Evolutionary conservation across 2,797 vertebrate genomes (phyloP).

Genomic region (Dallia pectoralis): DNA sequence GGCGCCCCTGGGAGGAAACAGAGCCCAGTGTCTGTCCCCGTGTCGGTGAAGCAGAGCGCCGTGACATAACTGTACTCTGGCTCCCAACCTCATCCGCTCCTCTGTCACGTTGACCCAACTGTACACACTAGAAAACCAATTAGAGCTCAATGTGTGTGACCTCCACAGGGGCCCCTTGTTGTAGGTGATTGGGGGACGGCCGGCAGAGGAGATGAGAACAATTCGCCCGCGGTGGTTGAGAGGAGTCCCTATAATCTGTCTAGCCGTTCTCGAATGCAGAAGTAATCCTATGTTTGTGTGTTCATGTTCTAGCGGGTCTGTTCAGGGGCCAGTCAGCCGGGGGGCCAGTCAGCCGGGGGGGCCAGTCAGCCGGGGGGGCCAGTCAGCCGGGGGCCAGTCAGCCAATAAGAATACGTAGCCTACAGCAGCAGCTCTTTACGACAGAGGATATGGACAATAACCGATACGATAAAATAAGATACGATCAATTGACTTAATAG

Average conservation of each 20-base stretch:
- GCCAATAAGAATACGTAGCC: slow-evolving; percentile 63
- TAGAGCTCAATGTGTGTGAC: neutral
- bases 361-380: neutral
- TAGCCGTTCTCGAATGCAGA: neutral
- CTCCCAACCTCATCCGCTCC: slow-evolving; percentile 3
- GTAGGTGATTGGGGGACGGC: neutral
- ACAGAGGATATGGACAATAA: too few species aligned
- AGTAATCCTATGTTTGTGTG: slow-evolving; percentile 3
- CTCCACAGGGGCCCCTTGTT: neutral
- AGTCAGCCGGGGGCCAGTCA: neutral
- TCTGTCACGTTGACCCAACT: slow-evolving; percentile 6
- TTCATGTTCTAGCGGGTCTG: neutral
- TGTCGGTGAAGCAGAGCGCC: neutral
- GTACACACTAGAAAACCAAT: slow-evolving; percentile 16
- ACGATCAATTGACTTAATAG: too few species aligned
- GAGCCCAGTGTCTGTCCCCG: neutral
- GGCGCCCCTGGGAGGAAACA: neutral
- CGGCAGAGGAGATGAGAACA: neutral
- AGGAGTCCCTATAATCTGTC: neutral
- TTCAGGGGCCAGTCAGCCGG: neutral
- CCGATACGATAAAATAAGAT: too few species aligned
- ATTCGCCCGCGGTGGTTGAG: neutral
- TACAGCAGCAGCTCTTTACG: slow-evolving; percentile 33
- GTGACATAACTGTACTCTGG: slow-evolving; percentile 11
- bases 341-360: neutral